These are phyloP conservation scores for Erebia ligea DNA, from an alignment of 2,888 invertebrate species.

Conservation along the genomic window DNA sequence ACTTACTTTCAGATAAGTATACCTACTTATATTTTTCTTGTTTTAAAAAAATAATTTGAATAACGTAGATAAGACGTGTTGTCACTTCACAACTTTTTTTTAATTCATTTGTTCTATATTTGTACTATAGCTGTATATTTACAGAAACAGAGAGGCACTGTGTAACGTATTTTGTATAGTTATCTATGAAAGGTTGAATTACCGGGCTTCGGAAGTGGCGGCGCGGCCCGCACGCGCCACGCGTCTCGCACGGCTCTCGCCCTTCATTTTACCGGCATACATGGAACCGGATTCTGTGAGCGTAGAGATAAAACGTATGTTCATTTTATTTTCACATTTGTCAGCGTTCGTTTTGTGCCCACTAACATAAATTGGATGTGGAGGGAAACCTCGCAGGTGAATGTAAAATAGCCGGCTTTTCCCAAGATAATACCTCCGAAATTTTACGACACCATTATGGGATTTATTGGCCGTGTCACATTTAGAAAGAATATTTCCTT, in stretches of 20 bases:
- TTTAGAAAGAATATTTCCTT: constrained; percentile 70
- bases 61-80: too few relatives aligned
- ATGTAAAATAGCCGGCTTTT: constrained; percentile 82
- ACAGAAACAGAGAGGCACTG: background rate
- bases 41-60: background rate
- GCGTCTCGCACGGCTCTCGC: constrained; percentile 14
- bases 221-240: background rate
- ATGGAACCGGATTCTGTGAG: constrained; percentile 71
- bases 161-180: background rate
- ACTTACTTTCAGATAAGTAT: background rate
- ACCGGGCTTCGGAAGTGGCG: constrained; percentile 2
- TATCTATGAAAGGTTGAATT: background rate
- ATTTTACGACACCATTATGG: constrained; percentile 81
- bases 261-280: constrained; percentile 41
- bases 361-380: constrained; percentile 83
- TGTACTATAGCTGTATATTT: too few relatives aligned
- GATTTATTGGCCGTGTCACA: constrained; percentile 80
- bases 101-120: too few relatives aligned
- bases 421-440: constrained; percentile 81
- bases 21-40: background rate
- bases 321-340: constrained; percentile 83
- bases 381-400: constrained; percentile 82
- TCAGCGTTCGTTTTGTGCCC: constrained; percentile 83
- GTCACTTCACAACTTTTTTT: too few relatives aligned
- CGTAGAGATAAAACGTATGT: constrained; percentile 81